Base-by-base conservation (phyloP, 2,888 invertebrate species). In the Mesoligia furuncula region DNA sequence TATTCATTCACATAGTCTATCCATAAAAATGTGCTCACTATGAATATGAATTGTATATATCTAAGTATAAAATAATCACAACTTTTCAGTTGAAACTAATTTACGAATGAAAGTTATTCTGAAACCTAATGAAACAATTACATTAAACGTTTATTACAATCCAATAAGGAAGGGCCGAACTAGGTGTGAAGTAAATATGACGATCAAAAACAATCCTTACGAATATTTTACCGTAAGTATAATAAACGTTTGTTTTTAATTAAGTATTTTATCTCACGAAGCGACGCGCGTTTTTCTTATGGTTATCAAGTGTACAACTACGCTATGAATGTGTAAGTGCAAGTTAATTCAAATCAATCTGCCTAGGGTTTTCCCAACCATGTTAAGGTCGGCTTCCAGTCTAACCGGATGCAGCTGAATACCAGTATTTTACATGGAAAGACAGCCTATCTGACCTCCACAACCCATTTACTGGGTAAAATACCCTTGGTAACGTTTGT, bases 161-260 rank as follows among this genome's bases (percentile, higher is more conserved):
- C 96, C 96, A 17, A 86, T 94, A 68, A 91, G 80, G 48, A 95
- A 92, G 87, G 96, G 96, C 6, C 92, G 90, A 89, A 91, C 89
- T n/a, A 91, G 79, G 61, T 96, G 96, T 80, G 95, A 96, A 48
- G 89, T 96, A 0, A 92, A 91, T 80, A 81, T 96, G 39, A 90
- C 91, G 6, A 95, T 96, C 74, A 80, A 88, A 54, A 92, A 95
- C 78, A 96, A 96, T 89, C 95, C 96, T 31, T 96, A 94, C 73
- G 96, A 96, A 90, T 93, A 92, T 87, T 96, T 91, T 88, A 93
- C 92, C 84, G 96, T 96, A 91, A 90, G 82, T 74, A 59, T 54
- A 31, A 1, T 13, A 39, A n/a, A 57, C 54, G n/a, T 17, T 15
- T 17, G 59, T 57, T 48, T 64, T 24, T 17, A 42, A 74, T 74